These are phyloP conservation scores for Drosophila suzukii DNA, from an alignment of 1,140 invertebrate species.

Conservation along the genomic window DNA sequence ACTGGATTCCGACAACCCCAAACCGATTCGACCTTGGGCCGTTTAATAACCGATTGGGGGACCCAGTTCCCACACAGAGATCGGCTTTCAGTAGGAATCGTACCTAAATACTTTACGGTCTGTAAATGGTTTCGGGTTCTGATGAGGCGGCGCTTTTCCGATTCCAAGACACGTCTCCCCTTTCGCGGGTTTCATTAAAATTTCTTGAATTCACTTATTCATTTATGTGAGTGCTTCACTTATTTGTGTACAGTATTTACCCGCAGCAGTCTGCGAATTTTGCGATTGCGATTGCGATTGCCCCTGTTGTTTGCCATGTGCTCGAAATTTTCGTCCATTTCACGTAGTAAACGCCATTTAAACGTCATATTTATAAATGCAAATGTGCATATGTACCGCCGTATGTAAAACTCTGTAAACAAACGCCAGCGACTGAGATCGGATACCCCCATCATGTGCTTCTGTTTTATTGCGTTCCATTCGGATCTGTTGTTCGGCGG, in stretches of 20 bases:
- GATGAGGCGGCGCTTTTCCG: slow-evolving; percentile 30
- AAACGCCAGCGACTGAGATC: slow-evolving; percentile 44
- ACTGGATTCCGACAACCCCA: slow-evolving; percentile 14
- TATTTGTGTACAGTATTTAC: slow-evolving; percentile 46
- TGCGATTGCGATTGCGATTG: slow-evolving; percentile 33
- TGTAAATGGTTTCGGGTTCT: slow-evolving; percentile 12
- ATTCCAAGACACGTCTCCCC: slow-evolving; percentile 37
- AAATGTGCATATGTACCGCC: slow-evolving; percentile 31
- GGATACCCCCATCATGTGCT: slow-evolving; percentile 44
- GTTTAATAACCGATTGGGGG: slow-evolving; percentile 18
- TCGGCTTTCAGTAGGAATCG: slow-evolving; percentile 45
- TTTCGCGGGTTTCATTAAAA: slow-evolving; percentile 33
- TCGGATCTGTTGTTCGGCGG: slow-evolving; percentile 15
- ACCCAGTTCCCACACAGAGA: slow-evolving; percentile 47
- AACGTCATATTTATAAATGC: slow-evolving; percentile 52
- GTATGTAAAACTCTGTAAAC: slow-evolving; percentile 46
- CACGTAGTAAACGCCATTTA: slow-evolving; percentile 60
- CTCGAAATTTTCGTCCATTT: slow-evolving; percentile 52
- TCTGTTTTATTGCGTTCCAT: slow-evolving; percentile 16
- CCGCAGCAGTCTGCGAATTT: slow-evolving; percentile 19
- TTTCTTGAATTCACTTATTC: slow-evolving; percentile 50
- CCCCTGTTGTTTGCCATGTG: slow-evolving; percentile 44
- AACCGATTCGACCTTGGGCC: slow-evolving; percentile 39
- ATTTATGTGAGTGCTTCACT: slow-evolving; percentile 2
- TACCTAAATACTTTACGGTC: slow-evolving; percentile 23